Conservation (phyloP, 2,888 invertebrate species). For the Andrena bicolor region DNA sequence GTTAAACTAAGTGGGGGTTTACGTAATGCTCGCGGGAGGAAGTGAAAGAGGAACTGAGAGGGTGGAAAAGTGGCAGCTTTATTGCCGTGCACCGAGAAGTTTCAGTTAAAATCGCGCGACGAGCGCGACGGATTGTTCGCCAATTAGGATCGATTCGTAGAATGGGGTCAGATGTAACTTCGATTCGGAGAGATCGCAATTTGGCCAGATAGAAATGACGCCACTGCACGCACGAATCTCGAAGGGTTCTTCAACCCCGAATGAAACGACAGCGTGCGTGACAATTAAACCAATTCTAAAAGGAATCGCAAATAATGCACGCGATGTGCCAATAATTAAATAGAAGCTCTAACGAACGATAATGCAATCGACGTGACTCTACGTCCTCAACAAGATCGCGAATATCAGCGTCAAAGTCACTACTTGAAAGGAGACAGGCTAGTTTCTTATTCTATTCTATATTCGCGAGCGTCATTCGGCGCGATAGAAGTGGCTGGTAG, state of each 20-base stretch:
- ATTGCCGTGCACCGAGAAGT: slow-evolving; percentile 45
- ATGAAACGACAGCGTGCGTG: not conserved
- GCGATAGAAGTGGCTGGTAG: not conserved
- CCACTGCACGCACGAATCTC: slow-evolving; percentile 3
- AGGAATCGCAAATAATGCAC: not conserved
- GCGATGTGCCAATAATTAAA: not conserved
- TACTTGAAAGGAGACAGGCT: not conserved
- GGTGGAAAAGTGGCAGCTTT: slow-evolving; percentile 51
- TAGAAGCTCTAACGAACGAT: not conserved
- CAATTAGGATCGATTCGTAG: slow-evolving; percentile 50
- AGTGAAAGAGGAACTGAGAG: slow-evolving; percentile 61
- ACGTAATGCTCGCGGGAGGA: slow-evolving; percentile 63
- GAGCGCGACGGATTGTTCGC: slow-evolving; percentile 41
- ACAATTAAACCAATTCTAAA: not conserved
- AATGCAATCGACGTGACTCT: too few relatives aligned
- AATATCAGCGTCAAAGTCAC: not conserved
- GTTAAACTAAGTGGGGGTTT: slow-evolving; percentile 70
- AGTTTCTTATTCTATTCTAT: not conserved
- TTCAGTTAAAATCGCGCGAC: slow-evolving; percentile 35
- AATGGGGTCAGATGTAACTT: slow-evolving; percentile 42
- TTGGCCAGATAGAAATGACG: slow-evolving; percentile 23
- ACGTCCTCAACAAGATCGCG: too few relatives aligned
- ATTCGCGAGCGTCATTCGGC: not conserved
- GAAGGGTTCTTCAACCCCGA: not conserved
- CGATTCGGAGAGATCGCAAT: slow-evolving; percentile 48